Conservation (phyloP, 2,797 vertebrate genomes). For the Notolepis coatsorum region DNA sequence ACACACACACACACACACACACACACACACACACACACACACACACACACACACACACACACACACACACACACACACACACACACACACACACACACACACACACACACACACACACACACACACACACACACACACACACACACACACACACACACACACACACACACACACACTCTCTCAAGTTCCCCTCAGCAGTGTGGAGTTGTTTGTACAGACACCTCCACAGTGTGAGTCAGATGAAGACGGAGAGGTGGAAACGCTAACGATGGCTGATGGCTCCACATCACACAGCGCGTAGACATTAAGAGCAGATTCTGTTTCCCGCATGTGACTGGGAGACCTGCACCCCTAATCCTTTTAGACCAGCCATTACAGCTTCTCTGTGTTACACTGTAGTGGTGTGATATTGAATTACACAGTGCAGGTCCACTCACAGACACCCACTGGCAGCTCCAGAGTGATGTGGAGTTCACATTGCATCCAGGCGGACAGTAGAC, state of each 20-base stretch:
- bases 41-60: constrained; percentile 13
- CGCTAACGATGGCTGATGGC: constrained; percentile 18
- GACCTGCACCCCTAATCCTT: constrained; percentile 41
- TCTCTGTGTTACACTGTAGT: constrained; percentile 56
- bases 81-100: constrained; percentile 6
- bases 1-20: neutral
- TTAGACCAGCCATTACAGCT: constrained; percentile 35
- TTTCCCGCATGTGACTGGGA: constrained; percentile 47
- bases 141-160: constrained; percentile 9
- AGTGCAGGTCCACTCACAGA: constrained; percentile 19
- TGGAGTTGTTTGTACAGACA: neutral
- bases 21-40: constrained; percentile 5
- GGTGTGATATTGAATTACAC: constrained; percentile 68
- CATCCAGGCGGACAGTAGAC: too few species aligned
- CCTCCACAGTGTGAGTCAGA: neutral
- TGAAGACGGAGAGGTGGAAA: constrained; percentile 14
- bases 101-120: neutral
- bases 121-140: constrained; percentile 14
- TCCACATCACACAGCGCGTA: neutral
- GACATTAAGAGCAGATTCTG: constrained; percentile 17
- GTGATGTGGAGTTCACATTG: too few species aligned
- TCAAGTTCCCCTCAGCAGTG: neutral
- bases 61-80: constrained; percentile 19
- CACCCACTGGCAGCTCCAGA: constrained; percentile 40
- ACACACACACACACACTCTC: neutral